These are phyloP conservation scores for Nomada lathburiana DNA, from an alignment of 2,888 invertebrate genomes.

Conservation along the genomic window DNA sequence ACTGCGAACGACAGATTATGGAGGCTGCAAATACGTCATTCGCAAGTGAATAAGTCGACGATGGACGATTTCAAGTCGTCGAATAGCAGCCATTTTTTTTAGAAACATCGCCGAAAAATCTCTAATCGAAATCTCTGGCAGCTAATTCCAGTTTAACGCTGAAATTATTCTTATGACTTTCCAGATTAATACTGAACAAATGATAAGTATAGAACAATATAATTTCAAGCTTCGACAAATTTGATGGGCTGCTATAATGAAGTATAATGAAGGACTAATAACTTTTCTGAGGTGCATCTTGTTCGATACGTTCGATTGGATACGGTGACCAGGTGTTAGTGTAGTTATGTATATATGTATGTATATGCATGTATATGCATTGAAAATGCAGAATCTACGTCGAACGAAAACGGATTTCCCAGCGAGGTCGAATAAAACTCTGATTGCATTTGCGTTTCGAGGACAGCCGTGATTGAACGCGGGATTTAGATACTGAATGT, in stretches of 20 bases:
- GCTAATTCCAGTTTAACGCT: too few species aligned
- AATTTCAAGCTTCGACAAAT: too few species aligned
- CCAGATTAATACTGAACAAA: too few species aligned
- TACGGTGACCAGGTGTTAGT: conserved; percentile 9
- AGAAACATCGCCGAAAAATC: conserved; percentile 22
- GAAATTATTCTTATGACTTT: too few species aligned
- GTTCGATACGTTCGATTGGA: background rate
- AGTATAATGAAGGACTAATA: too few species aligned
- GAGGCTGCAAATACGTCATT: conserved; percentile 58
- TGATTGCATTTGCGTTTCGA: conserved; percentile 36
- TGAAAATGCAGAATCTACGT: conserved; percentile 5
- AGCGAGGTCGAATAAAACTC: conserved; percentile 9
- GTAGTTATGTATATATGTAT: background rate
- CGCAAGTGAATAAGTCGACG: conserved; percentile 43
- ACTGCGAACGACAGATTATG: conserved; percentile 62
- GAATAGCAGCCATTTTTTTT: conserved; percentile 33
- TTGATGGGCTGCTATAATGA: too few species aligned
- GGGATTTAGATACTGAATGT: conserved; percentile 13
- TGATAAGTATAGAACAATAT: too few species aligned
- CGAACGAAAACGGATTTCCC: conserved; percentile 35
- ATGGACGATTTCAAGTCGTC: conserved; percentile 14
- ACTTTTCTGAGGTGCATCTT: too few species aligned
- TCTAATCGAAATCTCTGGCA: background rate
- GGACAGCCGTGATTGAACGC: conserved; percentile 7
- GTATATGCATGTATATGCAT: background rate